Conservation (phyloP, 2,113 vertebrate genomes). For the Dipodomys merriami region DNA sequence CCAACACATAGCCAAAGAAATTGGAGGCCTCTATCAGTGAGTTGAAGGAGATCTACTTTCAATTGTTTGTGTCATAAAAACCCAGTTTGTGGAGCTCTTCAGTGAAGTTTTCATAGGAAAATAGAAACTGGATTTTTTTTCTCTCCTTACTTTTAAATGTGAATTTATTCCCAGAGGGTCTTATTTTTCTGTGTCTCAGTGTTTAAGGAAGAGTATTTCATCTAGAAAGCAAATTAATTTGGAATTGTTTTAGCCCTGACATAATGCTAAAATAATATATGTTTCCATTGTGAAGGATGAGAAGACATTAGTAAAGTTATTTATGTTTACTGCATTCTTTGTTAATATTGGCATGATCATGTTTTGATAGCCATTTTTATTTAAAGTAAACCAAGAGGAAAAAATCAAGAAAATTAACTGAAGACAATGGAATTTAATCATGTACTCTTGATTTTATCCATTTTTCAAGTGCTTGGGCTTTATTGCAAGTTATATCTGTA, state of each 20-base stretch:
- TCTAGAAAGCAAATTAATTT: neutral
- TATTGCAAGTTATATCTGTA: neutral
- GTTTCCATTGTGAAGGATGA: no score
- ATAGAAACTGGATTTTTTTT: neutral
- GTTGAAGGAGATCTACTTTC: neutral
- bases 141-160: neutral
- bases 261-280: neutral
- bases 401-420: conserved; percentile 4
- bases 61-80: neutral
- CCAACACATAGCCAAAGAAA: neutral
- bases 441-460: neutral
- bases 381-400: conserved; percentile 15
- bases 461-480: neutral
- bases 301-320: neutral
- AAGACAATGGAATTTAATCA: neutral
- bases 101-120: neutral
- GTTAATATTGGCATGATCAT: neutral
- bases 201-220: neutral
- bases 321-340: neutral
- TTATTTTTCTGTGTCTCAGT: neutral
- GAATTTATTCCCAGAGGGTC: neutral
- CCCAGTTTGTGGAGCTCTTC: neutral
- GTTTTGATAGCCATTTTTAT: neutral
- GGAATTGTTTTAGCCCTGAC: neutral
- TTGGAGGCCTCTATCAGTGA: neutral